A percentile compares a stretch with the other conserved stretches of the same genome.
Conservation (phyloP, 2,888 invertebrate species). For the Terebella lapidaria region DNA sequence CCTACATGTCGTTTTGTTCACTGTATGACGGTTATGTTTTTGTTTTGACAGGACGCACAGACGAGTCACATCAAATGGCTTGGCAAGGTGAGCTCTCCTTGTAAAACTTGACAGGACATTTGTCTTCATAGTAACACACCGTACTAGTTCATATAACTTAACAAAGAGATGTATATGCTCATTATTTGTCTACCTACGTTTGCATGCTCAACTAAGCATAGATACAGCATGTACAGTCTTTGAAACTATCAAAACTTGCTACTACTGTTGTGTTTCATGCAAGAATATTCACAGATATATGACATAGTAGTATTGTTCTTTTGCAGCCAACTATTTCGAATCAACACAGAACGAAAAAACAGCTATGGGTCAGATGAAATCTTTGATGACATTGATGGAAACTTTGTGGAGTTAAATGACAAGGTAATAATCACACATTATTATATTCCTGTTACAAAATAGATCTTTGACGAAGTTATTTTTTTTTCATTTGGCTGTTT, state of each 20-base stretch:
- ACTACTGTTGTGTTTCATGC: no score
- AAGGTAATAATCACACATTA: conserved; percentile 62
- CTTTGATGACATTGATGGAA: conserved; percentile 70
- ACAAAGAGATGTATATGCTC: no score
- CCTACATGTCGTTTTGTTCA: no score
- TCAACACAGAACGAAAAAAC: neutral
- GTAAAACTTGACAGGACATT: neutral
- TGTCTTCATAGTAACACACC: neutral
- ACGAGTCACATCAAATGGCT: conserved; percentile 2
- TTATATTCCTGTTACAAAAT: neutral
- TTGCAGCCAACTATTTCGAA: neutral
- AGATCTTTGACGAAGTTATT: neutral
- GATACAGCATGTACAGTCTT: no score
- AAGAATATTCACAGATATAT: no score
- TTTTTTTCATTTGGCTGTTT: neutral
- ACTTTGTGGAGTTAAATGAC: conserved; percentile 66
- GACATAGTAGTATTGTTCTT: no score
- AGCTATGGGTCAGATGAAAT: conserved; percentile 68
- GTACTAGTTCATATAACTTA: no score
- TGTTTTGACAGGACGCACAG: neutral
- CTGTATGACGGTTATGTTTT: no score
- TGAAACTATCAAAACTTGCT: no score
- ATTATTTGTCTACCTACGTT: no score
- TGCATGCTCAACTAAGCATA: no score
- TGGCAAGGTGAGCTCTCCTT: neutral